Base-by-base conservation (phyloP, 2,113 vertebrate genomes). In the Cavia aperea region DNA sequence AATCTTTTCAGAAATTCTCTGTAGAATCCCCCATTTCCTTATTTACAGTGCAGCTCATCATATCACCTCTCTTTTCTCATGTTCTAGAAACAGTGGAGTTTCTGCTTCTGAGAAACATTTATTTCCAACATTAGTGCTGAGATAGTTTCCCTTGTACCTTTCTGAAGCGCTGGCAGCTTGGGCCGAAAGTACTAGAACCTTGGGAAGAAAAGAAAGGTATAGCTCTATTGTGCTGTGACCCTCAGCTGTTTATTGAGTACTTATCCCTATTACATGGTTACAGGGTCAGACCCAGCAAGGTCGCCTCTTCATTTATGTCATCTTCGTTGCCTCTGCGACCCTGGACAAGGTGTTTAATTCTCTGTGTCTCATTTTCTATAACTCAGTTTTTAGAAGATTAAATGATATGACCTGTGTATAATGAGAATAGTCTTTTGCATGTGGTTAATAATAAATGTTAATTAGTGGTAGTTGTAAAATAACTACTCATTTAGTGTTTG, bases 371-470 rank as follows among this genome's bases (percentile, higher is more conserved):
- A 63, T 93, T 88, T 94, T 91, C 14, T 63, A 5, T 88, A 73
- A 66, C n/a, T 43, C 43, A 39, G 13, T 39, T 94, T 60, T 51
- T 88, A n/a, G 92, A 92, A 60, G 79, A 83, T 81, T 93, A 82
- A 89, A 79, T 81, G 66, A 92, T 66, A 56, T 88, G 66, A 86
- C 14, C 21, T 58, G 4, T 26, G 10, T 72, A 31, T 33, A 24
- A 65, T 75, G 82, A 65, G 26, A 83, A 66, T 23, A 94, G 46
- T 56, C 51, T 36, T 93, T 92, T 89, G 36, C 49, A 24, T 89
- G 16, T 86, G 46, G 15, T 43, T 73, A 43, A 39, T 19, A 93
- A 36, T 88, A 72, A 79, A 60, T 83, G 51, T 91, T 88, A 89
- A 66, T 66, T 85, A 56, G 56, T 84, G 21, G 9, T 46, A 58